Percentiles rank a stretch among this genome's conserved stretches.
phyloP scores from a whole-genome alignment of 2,888 invertebrate species.

The Athalia circularis region DNA sequence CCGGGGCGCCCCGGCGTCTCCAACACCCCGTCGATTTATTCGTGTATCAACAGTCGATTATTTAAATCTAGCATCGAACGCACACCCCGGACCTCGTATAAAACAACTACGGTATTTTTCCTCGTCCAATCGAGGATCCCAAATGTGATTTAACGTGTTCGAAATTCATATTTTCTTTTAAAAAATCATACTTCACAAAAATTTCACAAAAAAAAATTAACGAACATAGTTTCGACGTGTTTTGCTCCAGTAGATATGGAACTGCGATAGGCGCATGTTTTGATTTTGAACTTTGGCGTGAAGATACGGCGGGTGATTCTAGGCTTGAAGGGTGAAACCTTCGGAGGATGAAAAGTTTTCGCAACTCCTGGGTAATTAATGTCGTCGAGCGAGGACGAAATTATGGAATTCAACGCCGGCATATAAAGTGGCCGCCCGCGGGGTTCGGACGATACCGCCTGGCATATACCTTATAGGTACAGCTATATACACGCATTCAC shows the following conservation, averaged over 20 bases:
- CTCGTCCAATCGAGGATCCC: background rate
- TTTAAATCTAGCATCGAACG: conserved; percentile 17
- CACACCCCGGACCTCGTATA: background rate
- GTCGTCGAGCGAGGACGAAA: conserved; percentile 31
- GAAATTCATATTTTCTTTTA: background rate
- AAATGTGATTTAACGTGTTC: background rate
- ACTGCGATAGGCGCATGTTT: no score
- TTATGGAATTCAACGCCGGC: conserved; percentile 35
- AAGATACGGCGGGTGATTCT: background rate
- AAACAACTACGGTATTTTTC: background rate
- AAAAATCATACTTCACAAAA: no score
- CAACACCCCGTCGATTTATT: conserved; percentile 30
- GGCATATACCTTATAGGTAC: background rate
- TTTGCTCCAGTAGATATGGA: no score
- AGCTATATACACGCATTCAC: no score
- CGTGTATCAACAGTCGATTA: conserved; percentile 30
- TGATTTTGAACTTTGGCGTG: background rate
- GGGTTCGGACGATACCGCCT: conserved; percentile 21
- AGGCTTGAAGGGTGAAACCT: background rate
- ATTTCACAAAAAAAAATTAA: no score
- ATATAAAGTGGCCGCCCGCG: conserved; percentile 44
- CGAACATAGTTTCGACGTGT: no score
- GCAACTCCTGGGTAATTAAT: conserved; percentile 19
- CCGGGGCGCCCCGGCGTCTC: conserved; percentile 33
- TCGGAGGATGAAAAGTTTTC: conserved; percentile 13